Evolutionary conservation across 2,113 vertebrate species (phyloP), one percentile per base, ranked within the genome.

Genomic region (Odontesthes bonariensis): DNA sequence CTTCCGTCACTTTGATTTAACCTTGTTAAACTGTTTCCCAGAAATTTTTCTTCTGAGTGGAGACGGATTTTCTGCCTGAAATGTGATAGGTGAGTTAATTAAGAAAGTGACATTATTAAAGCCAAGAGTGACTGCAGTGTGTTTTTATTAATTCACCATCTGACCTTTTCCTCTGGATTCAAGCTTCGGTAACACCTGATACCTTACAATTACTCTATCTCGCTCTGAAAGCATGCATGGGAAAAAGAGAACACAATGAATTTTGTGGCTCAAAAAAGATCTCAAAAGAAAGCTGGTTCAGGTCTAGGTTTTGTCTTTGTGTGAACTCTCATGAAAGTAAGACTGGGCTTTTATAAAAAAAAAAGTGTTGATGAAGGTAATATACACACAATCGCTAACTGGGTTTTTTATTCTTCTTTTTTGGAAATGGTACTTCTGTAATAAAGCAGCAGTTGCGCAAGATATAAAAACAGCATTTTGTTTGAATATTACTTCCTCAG

Each of bases 21-120:
- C 77, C 81, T 79, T 76, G 80, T 81, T 67, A 77, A 79, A 76
- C 23, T 59, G 78, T 77, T 84, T 71, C 51, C 32, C 63, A 57
- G 68, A 75, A 67, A 78, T 80, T 73, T 77, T 38, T 38, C 5
- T 62, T 79, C 52, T 61, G 74, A 73, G 68, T 40, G 22, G 49
- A 85, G 79, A 40, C 6, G 35, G 69, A 62, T 85, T 82, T 86
- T 63, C 61, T 31, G 63, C 32, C 62, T 82, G 84, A 78, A 71
- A 72, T 61, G 72, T 77, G 72, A 82, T 58, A 65, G 62, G 81
- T 60, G 74, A 91, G 82, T 88, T 90, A 90, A 92, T 91, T 89
- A 88, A 91, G 85, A 89, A 71, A 66, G 44, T 89, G 89, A 79
- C 89, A 90, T 92, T 91, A 91, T 91, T 86, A 88, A 84, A 87